Conservation (phyloP, 2,113 vertebrate genomes). For the Scalopus aquaticus region DNA sequence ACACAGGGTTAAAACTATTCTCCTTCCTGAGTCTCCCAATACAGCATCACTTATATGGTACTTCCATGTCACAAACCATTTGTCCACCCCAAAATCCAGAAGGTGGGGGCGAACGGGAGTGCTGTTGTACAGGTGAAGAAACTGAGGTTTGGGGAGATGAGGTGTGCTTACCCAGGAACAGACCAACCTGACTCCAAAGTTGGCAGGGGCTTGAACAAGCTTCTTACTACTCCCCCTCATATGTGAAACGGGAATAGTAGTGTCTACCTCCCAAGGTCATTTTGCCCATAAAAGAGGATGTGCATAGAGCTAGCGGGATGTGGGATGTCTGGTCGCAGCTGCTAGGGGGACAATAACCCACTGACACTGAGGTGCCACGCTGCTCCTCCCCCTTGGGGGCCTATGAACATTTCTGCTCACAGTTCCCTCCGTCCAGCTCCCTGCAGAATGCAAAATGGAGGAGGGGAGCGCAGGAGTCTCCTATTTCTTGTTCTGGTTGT, state of each 20-base stretch:
- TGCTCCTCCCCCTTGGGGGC: neutral
- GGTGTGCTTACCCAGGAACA: neutral
- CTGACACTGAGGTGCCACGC: neutral
- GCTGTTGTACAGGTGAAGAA: slow-evolving; percentile 1
- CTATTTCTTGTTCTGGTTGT: neutral
- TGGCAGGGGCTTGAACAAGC: neutral
- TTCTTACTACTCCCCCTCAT: neutral
- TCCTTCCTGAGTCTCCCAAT: neutral
- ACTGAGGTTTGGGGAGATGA: neutral
- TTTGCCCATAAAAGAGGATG: neutral
- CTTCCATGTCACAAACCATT: neutral
- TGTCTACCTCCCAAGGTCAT: neutral
- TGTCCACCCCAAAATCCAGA: neutral
- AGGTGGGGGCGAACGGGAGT: neutral
- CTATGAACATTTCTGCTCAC: neutral
- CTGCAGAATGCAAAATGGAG: neutral
- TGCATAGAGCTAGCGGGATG: neutral
- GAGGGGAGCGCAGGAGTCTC: neutral
- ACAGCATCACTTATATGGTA: neutral
- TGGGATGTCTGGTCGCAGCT: neutral
- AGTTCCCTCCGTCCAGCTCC: neutral
- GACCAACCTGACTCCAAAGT: neutral
- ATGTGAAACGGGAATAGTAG: neutral
- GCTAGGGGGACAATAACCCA: neutral
- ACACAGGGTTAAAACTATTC: neutral